Evolutionary conservation across 2,888 invertebrate species (phyloP), one percentile per base, ranked within the genome.

Genomic region (Parnassius apollo): DNA sequence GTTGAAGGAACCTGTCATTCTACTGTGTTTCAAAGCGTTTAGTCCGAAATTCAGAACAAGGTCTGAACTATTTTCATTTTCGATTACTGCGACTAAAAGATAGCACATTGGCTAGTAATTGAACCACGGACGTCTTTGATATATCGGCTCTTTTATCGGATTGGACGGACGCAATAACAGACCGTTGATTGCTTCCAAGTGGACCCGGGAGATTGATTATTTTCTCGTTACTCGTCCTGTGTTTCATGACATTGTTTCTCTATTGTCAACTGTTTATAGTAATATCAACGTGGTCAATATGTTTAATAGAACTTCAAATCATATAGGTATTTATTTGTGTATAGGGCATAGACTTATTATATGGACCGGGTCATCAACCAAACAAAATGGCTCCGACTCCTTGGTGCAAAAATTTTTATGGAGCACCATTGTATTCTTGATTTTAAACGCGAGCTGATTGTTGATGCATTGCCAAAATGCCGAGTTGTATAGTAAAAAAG

Each of bases 181-280:
- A 88, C 84, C 85, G 85, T 87, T 92, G 92, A 92, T 92, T 92
- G 92, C 88, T 89, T 90, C 86, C 82, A 85, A 88, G 88, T 88
- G 83, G 87, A 89, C 86, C 84, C 72, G 80, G 81, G 81, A 89
- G 89, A 91, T 91, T 91, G 91, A 91, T 91, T 91, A 89, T 91
- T 91, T 90, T 88, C 89, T 88, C 83, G 83, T 86, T 89, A 88
- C 75, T 66, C 65, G 67, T 71, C 74, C 67, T 63, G 71, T 79
- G 80, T 80, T 77, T 73, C 65, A 55, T 59, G 65, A 73, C 69
- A 76, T 82, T 86, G 83, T 87, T 82, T 77, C 79, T 66, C 71
- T 62, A 57, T 73, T 75, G 72, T 72, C 68, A 66, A 62, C 60
- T 63, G 10, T 54, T 63, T 51, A 52, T 53, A 35, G 48, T 63